Conservation (phyloP, 2,113 vertebrate species). For the Onychorhynchus coronatus region DNA sequence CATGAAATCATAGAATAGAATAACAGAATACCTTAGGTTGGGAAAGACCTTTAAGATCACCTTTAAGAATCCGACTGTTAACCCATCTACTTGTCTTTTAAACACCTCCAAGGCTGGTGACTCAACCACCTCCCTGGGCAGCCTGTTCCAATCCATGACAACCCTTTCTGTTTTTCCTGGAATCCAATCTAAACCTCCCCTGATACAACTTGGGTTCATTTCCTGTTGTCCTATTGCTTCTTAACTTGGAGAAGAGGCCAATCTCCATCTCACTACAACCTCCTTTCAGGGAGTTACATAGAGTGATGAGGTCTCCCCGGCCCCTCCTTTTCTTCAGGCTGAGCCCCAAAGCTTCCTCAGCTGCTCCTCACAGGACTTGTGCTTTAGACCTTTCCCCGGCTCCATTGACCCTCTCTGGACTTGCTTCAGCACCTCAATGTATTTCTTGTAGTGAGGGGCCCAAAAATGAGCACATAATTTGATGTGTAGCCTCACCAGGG, state of each 20-base stretch:
- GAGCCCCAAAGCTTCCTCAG: background rate
- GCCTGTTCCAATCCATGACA: background rate
- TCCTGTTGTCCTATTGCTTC: background rate
- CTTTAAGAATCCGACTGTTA: rapidly evolving
- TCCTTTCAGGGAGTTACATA: background rate
- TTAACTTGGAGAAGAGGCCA: background rate
- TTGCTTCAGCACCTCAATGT: background rate
- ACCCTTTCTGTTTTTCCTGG: background rate
- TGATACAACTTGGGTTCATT: background rate
- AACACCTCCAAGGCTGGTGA: background rate
- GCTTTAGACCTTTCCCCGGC: background rate
- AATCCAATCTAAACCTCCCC: background rate
- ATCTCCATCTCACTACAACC: background rate
- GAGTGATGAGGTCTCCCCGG: rapidly evolving
- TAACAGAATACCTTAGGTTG: background rate
- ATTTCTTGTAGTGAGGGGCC: too few species aligned
- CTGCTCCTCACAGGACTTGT: background rate
- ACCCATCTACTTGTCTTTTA: rapidly evolving
- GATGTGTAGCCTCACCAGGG: background rate
- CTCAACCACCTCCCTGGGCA: background rate
- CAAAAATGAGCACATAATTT: background rate
- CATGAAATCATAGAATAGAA: background rate
- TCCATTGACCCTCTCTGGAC: background rate
- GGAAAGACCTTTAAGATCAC: background rate
- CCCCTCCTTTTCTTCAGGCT: background rate